phyloP scores from a whole-genome alignment of 1,140 invertebrate species.

The Drosophila tani region DNA sequence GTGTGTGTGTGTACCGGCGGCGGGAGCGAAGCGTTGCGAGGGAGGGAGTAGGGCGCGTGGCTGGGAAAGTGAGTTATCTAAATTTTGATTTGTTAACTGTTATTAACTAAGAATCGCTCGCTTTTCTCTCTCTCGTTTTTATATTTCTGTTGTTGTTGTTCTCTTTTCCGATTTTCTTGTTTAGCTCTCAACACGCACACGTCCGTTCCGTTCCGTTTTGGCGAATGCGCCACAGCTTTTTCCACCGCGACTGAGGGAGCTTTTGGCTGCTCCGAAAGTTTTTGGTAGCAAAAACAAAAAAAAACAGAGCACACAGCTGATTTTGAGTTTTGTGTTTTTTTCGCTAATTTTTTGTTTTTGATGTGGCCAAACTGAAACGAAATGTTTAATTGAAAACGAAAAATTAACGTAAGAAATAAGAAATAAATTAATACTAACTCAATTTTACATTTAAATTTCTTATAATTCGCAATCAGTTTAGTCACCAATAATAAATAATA shows the following conservation, averaged over 20 bases:
- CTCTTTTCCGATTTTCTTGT: conserved; percentile 5
- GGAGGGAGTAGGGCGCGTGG: background rate
- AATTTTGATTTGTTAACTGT: background rate
- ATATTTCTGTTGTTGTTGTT: background rate
- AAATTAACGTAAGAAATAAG: background rate
- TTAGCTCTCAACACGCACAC: conserved; percentile 22
- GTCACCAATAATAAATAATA: too few species aligned
- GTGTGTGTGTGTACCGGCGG: conserved; percentile 14
- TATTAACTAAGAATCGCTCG: conserved; percentile 3
- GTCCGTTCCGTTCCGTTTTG: conserved; percentile 23
- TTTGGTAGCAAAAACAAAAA: conserved; percentile 4
- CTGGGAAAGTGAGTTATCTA: conserved; percentile 1
- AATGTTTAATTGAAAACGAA: background rate
- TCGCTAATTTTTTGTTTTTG: background rate
- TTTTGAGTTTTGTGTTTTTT: background rate
- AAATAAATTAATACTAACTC: background rate
- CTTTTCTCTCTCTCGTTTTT: conserved; percentile 4
- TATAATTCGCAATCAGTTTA: background rate
- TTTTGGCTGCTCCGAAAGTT: conserved; percentile 3
- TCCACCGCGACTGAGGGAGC: conserved; percentile 5
- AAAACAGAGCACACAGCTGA: background rate
- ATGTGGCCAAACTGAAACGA: conserved; percentile 10
- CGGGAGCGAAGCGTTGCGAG: conserved; percentile 14
- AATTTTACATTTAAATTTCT: background rate
- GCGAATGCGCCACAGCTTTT: conserved; percentile 21